phyloP scores from a whole-genome alignment of 2,888 invertebrate genomes.

The Lingula anatina region DNA sequence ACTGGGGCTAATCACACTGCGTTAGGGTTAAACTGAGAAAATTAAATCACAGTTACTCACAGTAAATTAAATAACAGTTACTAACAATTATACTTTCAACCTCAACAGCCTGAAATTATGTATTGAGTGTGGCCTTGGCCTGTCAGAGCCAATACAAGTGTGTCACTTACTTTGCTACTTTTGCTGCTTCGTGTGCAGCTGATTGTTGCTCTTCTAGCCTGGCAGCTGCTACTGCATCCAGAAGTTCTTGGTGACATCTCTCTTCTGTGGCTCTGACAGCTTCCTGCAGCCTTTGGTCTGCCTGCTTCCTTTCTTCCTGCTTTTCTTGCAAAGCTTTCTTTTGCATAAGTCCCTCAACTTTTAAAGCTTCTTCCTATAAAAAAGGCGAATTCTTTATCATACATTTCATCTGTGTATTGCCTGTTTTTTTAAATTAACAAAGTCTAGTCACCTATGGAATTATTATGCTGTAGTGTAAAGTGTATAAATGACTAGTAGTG shows the following conservation, averaged over 20 bases:
- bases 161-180: conserved; percentile 19
- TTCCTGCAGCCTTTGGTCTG: conserved; percentile 21
- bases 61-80: too few relatives aligned
- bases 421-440: not conserved
- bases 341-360: conserved; percentile 39
- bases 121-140: too few relatives aligned
- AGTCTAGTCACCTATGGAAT: too few relatives aligned
- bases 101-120: too few relatives aligned
- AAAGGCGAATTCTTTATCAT: not conserved
- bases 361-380: conserved; percentile 31
- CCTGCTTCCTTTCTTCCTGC: conserved; percentile 26
- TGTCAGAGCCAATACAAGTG: too few relatives aligned
- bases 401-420: too few relatives aligned
- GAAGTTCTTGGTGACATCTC: conserved; percentile 17
- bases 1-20: too few relatives aligned
- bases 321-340: conserved; percentile 34
- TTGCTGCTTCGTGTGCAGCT: conserved; percentile 25
- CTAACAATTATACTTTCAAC: too few relatives aligned
- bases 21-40: too few relatives aligned
- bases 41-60: too few relatives aligned
- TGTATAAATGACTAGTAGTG: too few relatives aligned
- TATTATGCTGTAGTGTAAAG: too few relatives aligned
- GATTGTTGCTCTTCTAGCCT: conserved; percentile 22
- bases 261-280: conserved; percentile 22
- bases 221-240: conserved; percentile 22